Conservation (phyloP, 37 sponge, comb jelly and placozoan genomes). For the Agelas oroides region DNA sequence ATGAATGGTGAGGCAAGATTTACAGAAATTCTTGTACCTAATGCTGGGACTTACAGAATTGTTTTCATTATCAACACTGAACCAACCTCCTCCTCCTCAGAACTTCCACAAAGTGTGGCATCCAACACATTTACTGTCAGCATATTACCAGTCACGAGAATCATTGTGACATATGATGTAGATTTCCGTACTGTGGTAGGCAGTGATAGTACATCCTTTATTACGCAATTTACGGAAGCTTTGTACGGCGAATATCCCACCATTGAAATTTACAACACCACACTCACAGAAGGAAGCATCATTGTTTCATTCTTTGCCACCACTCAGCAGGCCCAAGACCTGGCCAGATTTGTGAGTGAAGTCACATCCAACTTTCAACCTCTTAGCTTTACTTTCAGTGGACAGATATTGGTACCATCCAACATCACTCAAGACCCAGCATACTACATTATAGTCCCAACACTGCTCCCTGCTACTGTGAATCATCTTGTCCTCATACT, state of each 20-base stretch:
- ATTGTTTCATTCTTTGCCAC: slow-evolving; percentile 41
- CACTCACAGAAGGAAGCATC: slow-evolving; percentile 48
- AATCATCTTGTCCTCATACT: slow-evolving; percentile 43
- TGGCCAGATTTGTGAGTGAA: neutral
- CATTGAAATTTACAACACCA: slow-evolving; percentile 24
- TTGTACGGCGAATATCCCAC: slow-evolving; percentile 10
- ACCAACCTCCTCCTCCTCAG: slow-evolving; percentile 14
- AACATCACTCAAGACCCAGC: slow-evolving; percentile 39
- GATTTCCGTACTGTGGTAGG: slow-evolving; percentile 21
- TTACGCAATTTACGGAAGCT: neutral
- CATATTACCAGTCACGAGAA: slow-evolving; percentile 6
- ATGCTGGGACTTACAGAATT: slow-evolving; percentile 29
- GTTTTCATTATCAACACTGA: slow-evolving; percentile 37
- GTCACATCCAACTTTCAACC: neutral
- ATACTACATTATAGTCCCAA: slow-evolving; percentile 28
- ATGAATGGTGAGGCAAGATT: slow-evolving; percentile 48
- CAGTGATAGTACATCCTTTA: slow-evolving; percentile 29
- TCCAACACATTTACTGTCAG: slow-evolving; percentile 14
- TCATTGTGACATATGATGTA: slow-evolving; percentile 35
- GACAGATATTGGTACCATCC: slow-evolving; percentile 1
- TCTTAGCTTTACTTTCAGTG: slow-evolving; percentile 40
- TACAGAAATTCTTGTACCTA: slow-evolving; percentile 17
- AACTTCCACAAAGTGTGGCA: neutral
- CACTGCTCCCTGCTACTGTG: neutral
- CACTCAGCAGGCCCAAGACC: slow-evolving; percentile 6